Evolutionary conservation across 1,140 invertebrate species (phyloP).

Genomic region (Popillia japonica): DNA sequence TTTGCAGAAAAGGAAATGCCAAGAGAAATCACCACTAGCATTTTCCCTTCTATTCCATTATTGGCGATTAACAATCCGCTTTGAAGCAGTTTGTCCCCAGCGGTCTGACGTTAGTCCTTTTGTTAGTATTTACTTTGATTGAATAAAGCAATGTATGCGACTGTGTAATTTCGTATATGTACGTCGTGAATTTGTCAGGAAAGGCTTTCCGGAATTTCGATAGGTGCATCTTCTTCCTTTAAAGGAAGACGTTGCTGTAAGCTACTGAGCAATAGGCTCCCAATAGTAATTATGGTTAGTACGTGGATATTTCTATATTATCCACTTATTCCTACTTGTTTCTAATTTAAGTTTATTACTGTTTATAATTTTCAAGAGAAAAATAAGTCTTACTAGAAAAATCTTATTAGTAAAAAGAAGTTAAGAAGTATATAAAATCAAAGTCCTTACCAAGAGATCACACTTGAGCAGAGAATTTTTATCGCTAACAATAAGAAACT

Average conservation of each 20-base stretch:
- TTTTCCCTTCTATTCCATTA: not conserved
- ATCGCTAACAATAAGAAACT: no score
- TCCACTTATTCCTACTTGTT: no score
- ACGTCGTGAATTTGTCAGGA: not conserved
- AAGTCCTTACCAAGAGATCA: no score
- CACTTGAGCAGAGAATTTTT: no score
- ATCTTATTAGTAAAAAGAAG: no score
- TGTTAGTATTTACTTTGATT: not conserved
- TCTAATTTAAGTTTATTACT: no score
- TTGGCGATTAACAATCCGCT: not conserved
- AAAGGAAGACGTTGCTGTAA: not conserved
- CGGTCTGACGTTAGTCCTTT: not conserved
- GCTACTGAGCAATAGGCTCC: no score
- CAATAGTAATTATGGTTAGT: no score
- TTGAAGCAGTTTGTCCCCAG: not conserved
- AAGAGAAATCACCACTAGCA: not conserved
- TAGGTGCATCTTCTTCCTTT: not conserved
- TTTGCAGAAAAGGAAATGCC: not conserved
- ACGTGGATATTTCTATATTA: no score
- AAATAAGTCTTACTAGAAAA: no score
- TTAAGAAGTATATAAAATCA: no score
- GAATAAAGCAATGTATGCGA: not conserved
- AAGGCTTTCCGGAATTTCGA: conserved; percentile 9
- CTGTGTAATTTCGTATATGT: conserved; percentile 10
- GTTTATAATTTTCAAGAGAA: no score